Evolutionary conservation across 2,113 vertebrate species (phyloP).

Genomic region (Salvelinus namaycush): DNA sequence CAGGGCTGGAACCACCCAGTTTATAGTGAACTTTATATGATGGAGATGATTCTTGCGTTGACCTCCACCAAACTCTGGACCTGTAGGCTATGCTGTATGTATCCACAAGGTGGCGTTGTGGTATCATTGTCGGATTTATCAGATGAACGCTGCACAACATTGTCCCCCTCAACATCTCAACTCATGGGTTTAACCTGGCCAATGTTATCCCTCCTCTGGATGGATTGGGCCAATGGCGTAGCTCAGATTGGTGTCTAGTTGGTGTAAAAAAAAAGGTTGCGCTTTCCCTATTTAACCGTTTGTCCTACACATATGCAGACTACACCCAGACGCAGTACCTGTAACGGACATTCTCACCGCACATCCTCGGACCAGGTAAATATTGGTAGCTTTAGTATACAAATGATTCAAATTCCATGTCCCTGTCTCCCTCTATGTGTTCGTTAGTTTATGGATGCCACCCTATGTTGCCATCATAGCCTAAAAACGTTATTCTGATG

Average conservation of each 20-base stretch:
- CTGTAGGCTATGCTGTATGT: background rate
- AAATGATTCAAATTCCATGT: background rate
- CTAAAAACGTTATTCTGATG: too few relatives aligned
- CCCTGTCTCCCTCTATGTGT: background rate
- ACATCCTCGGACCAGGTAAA: slow-evolving; percentile 55
- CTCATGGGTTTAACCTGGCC: slow-evolving; percentile 20
- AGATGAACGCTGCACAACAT: too few relatives aligned
- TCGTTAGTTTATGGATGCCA: too few relatives aligned
- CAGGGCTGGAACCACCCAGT: too few relatives aligned
- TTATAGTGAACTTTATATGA: too few relatives aligned
- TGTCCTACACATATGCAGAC: slow-evolving; percentile 22
- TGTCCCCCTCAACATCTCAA: too few relatives aligned
- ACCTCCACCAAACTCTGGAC: too few relatives aligned
- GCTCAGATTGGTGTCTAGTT: slow-evolving; percentile 16
- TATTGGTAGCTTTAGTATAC: background rate
- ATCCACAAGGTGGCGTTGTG: background rate
- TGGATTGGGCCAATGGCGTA: slow-evolving; percentile 57
- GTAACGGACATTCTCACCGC: slow-evolving; percentile 16
- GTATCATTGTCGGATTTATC: background rate
- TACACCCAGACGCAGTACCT: slow-evolving; percentile 37
- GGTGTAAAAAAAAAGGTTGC: slow-evolving; percentile 58
- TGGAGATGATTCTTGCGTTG: too few relatives aligned
- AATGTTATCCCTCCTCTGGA: slow-evolving; percentile 26
- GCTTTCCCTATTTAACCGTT: slow-evolving; percentile 63
- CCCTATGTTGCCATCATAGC: too few relatives aligned